Base-by-base conservation (phyloP, 2,797 vertebrate genomes). In the Gymnothorax reevesii region DNA sequence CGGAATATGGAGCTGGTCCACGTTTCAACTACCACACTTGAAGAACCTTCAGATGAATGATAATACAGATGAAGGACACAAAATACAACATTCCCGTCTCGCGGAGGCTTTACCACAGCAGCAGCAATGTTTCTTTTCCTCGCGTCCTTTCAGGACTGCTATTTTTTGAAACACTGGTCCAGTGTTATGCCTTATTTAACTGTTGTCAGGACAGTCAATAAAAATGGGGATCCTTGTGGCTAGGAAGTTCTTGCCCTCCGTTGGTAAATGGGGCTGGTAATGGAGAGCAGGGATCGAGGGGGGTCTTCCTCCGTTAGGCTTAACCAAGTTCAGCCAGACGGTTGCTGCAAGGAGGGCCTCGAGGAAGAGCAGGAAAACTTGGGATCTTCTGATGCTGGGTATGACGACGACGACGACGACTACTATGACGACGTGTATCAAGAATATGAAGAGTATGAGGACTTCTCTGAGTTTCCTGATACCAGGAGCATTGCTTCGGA, bases 401-500 rank as follows among this genome's bases (percentile, higher is more conserved):
- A 90, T 0, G 87, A 86, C 0, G 91, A 94, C 87, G 93, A 94
- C 15, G 95, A 95, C 87, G 94, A 96, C 3, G 95, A 96, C 10
- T 94, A 96, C 27, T 95, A 92, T 0, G 89, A 95, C 0, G 95
- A 95, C 25, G 85, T 97, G 86, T 96, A 96, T 89, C 95, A 96
- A 88, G 96, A 95, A 85, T 96, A 96, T 83, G 95, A 96, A 88
- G 95, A 96, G 89, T 88, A 94, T 87, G 95, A 94, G 57, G 97
- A 98, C 88, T 97, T 97, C n/a, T 95, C 95, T 0, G 92, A 96
- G 64, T 92, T 92, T 80, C 91, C 93, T 7, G 98, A 98, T 91
- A 94, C 91, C 3, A 93, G 89, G 80, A 99, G 97, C 93, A 92
- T 98, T 49, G 92, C 92, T 25, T 98, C 98, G 0, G 97, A 98